phyloP scores from a whole-genome alignment of 2,888 invertebrate species.

The Melinaea menophilus region DNA sequence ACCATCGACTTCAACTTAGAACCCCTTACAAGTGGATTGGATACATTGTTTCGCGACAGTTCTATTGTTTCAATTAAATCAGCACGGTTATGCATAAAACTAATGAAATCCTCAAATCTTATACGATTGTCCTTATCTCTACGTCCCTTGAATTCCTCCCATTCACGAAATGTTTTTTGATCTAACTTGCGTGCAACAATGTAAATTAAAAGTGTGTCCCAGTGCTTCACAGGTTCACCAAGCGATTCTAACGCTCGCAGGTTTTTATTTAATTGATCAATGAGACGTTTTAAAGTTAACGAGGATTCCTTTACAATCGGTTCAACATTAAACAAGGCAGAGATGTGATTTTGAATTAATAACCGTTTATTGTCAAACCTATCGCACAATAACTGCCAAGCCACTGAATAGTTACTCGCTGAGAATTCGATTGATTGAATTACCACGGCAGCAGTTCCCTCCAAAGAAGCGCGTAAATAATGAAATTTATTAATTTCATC shows the following conservation, averaged over 20 bases:
- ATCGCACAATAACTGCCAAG: slow-evolving; percentile 16
- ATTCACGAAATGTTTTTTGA: slow-evolving; percentile 18
- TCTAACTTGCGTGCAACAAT: slow-evolving; percentile 20
- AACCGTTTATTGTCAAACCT: slow-evolving; percentile 22
- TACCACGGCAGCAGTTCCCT: slow-evolving; percentile 16
- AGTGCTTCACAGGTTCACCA: slow-evolving; percentile 12
- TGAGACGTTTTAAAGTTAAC: slow-evolving; percentile 8
- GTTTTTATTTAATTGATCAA: slow-evolving; percentile 17
- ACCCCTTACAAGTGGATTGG: too few relatives aligned
- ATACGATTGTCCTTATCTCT: too few relatives aligned
- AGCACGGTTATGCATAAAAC: too few relatives aligned
- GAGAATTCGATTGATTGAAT: slow-evolving; percentile 23
- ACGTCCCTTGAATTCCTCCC: slow-evolving; percentile 20
- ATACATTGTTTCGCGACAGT: too few relatives aligned
- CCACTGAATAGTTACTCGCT: slow-evolving; percentile 15
- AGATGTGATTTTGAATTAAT: slow-evolving; percentile 22
- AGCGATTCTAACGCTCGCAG: slow-evolving; percentile 15
- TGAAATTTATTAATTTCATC: slow-evolving; percentile 4
- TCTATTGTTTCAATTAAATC: too few relatives aligned
- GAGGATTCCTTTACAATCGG: slow-evolving; percentile 11
- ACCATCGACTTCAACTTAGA: too few relatives aligned
- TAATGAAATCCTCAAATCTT: too few relatives aligned
- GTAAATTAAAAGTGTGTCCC: slow-evolving; percentile 18
- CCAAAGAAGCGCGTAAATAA: slow-evolving; percentile 9
- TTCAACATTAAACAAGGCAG: slow-evolving; percentile 24